Conservation (phyloP, 2,888 invertebrate genomes). For the Rhingia rostrata region DNA sequence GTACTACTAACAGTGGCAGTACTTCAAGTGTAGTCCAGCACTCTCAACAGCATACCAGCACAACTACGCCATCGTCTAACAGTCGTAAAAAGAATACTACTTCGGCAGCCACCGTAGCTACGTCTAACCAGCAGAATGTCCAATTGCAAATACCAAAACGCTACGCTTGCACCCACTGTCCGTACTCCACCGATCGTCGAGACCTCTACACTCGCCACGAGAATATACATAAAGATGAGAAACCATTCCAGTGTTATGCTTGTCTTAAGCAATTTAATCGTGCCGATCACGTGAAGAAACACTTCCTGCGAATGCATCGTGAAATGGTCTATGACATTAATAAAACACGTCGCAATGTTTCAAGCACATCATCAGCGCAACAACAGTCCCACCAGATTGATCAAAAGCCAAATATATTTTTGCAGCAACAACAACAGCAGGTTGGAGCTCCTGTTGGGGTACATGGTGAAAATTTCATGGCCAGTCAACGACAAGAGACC, state of each 20-base stretch:
- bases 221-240: slow-evolving; percentile 96
- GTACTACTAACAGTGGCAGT: slow-evolving; percentile 76
- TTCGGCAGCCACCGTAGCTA: slow-evolving; percentile 65
- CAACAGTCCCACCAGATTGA: slow-evolving; percentile 77
- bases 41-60: slow-evolving; percentile 51
- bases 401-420: slow-evolving; percentile 80
- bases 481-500: slow-evolving; percentile 81
- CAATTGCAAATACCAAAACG: slow-evolving; percentile 85
- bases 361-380: slow-evolving; percentile 81
- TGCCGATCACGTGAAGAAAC: slow-evolving; percentile 97
- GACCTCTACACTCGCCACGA: slow-evolving; percentile 96
- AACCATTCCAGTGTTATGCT: slow-evolving; percentile 96
- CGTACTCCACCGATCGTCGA: slow-evolving; percentile 94
- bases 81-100: slow-evolving; percentile 63
- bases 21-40: slow-evolving; percentile 64
- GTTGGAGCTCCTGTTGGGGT: slow-evolving; percentile 44
- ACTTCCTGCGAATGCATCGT: slow-evolving; percentile 95
- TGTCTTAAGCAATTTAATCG: slow-evolving; percentile 96
- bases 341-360: slow-evolving; percentile 86
- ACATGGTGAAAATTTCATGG: slow-evolving; percentile 77
- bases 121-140: slow-evolving; percentile 77
- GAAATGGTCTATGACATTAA: slow-evolving; percentile 94
- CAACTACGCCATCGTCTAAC: slow-evolving; percentile 55
- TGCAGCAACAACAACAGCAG: slow-evolving; percentile 79
- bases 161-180: slow-evolving; percentile 93